phyloP scores from a whole-genome alignment of 2,888 invertebrate species.

The Zygothrica quintamaculata region DNA sequence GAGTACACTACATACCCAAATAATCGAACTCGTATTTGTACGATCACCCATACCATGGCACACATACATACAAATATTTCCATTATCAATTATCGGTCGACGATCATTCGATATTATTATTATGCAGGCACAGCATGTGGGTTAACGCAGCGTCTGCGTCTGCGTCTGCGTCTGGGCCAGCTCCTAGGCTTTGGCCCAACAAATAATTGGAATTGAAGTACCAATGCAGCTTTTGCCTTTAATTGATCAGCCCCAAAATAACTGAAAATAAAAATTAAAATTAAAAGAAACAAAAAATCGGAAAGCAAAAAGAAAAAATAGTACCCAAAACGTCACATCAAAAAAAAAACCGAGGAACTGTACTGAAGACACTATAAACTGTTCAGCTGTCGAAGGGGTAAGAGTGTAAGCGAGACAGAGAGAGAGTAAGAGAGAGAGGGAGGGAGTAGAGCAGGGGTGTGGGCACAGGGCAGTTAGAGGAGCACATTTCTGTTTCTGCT shows the following conservation, averaged over 20 bases:
- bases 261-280: constrained; percentile 5
- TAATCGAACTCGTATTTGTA: constrained; percentile 35
- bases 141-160: constrained; percentile 18
- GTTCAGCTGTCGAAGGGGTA: no score
- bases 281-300: constrained; percentile 16
- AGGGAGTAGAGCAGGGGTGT: neutral
- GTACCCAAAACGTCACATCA: constrained; percentile 10
- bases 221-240: constrained; percentile 34
- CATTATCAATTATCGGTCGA: constrained; percentile 70
- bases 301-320: no score
- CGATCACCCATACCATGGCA: constrained; percentile 10
- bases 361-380: neutral
- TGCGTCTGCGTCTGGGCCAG: constrained; percentile 2
- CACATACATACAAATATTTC: constrained; percentile 35
- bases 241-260: constrained; percentile 51
- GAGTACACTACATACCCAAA: constrained; percentile 17
- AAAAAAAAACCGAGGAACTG: constrained; percentile 1
- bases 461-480: neutral
- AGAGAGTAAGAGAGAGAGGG: no score
- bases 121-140: constrained; percentile 49
- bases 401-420: no score
- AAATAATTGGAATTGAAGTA: constrained; percentile 54
- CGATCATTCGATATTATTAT: constrained; percentile 59
- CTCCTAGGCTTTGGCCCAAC: constrained; percentile 29
- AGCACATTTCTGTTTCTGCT: constrained; percentile 59